Base-by-base conservation (phyloP, 2,888 invertebrate species). In the Pseudococcus viburni region DNA sequence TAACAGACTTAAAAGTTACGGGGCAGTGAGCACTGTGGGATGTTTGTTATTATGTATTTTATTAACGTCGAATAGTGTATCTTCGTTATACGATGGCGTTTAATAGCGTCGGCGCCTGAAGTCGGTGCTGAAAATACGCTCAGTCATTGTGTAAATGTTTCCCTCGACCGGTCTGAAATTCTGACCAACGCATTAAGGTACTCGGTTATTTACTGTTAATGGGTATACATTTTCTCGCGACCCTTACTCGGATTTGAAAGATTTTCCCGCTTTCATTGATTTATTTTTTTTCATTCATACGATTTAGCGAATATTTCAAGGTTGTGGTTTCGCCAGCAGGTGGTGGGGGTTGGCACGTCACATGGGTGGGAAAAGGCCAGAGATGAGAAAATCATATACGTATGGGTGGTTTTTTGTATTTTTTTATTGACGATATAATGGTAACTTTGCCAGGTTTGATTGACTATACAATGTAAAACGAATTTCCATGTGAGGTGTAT, bases 31-130 rank as follows among this genome's bases (percentile, higher is more conserved):
- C 64, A 46, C 17, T 46, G 80, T 46, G 73, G 33, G n/a, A 83
- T 73, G 77, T 86, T 86, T 86, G 77, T 86, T 86, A 86, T 85
- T 85, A 64, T 64, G 85, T 86, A 86, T 86, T 86, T 86, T 73
- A 73, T 86, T 86, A 73, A 77, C 73, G 86, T 73, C 80, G 46
- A 80, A 46, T 83, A n/a, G 33, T 83, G 42, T 42, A 46, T 83
- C 46, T 46, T 19, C 46, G 19, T 46, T 33, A 42, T 80, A 80
- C 19, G 80, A 73, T 22, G 26, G 73, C 73, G 46, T 86, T 86
- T 86, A 86, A 86, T 86, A 73, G 86, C 86, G 86, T 86, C 68
- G 86, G 86, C 86, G 86, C 86, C 86, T 42, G 42, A 86, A 86
- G 86, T 86, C 77, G 64, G 64, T 64, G 86, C 86, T 73, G 46